phyloP scores from a whole-genome alignment of 2,797 vertebrate genomes.

The Epinephelus malabaricus region DNA sequence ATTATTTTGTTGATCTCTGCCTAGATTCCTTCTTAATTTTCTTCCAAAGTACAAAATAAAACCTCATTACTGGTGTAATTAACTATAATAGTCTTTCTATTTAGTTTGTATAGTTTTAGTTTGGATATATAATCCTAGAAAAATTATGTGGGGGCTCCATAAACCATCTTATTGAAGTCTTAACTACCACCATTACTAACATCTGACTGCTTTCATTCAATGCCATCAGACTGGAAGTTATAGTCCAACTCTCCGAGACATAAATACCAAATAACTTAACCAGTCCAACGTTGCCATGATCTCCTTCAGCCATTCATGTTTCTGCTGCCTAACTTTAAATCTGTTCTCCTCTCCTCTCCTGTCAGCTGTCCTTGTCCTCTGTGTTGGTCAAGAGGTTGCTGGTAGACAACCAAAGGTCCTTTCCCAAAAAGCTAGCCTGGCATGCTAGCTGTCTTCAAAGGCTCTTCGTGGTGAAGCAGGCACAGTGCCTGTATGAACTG shows the following conservation, averaged over 20 bases:
- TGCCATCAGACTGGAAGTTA: not conserved
- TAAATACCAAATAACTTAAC: not conserved
- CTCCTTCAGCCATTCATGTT: too few species aligned
- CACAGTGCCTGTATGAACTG: too few species aligned
- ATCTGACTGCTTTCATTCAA: not conserved
- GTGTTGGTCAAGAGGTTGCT: too few species aligned
- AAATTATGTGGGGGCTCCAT: not conserved
- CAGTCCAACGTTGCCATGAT: too few species aligned
- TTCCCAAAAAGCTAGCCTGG: too few species aligned
- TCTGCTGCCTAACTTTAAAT: too few species aligned
- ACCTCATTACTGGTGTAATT: not conserved
- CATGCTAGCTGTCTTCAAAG: too few species aligned
- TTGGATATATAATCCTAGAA: not conserved
- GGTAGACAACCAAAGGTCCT: too few species aligned
- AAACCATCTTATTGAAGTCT: constrained; percentile 1
- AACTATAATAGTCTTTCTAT: not conserved
- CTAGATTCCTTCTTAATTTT: too few species aligned
- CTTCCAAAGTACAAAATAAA: not conserved
- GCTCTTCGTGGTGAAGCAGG: too few species aligned
- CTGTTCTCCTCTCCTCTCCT: too few species aligned
- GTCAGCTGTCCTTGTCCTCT: too few species aligned
- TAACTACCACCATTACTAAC: not conserved
- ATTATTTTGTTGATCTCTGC: not conserved
- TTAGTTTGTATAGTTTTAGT: not conserved
- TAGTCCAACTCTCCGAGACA: not conserved